phyloP scores from a whole-genome alignment of 1,140 invertebrate species.

The Bathynomus jamesi region DNA sequence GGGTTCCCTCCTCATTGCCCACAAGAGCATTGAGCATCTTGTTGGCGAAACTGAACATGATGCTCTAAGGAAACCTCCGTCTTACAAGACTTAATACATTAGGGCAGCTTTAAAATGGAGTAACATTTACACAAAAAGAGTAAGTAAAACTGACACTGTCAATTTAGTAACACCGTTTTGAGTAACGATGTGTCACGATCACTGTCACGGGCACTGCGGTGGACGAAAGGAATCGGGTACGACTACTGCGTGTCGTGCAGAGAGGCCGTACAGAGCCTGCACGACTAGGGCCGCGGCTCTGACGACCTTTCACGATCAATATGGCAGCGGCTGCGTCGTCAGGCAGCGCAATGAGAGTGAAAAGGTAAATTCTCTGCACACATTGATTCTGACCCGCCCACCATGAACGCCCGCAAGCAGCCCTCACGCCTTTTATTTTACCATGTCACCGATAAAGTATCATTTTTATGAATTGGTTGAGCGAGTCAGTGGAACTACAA shows the following conservation, averaged over 20 bases:
- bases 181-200: not conserved
- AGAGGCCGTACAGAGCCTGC: not conserved
- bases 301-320: not conserved
- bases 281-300: not conserved
- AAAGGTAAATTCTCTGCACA: not conserved
- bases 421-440: not conserved
- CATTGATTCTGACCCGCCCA: not conserved
- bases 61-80: not conserved
- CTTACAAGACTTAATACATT: no score
- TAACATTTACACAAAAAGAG: not conserved
- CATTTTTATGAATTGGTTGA: not conserved
- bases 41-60: constrained; percentile 46
- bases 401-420: not conserved
- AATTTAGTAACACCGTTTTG: not conserved
- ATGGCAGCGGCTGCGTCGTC: not conserved
- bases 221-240: not conserved
- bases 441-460: not conserved
- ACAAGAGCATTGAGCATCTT: constrained; percentile 47
- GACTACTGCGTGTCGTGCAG: not conserved
- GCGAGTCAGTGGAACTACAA: no score
- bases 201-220: not conserved
- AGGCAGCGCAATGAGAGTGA: not conserved
- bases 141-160: not conserved
- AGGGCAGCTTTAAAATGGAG: no score
- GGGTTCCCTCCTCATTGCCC: constrained; percentile 41